Base-by-base conservation (phyloP, 2,797 vertebrate genomes). In the Eptatretus atami region DNA sequence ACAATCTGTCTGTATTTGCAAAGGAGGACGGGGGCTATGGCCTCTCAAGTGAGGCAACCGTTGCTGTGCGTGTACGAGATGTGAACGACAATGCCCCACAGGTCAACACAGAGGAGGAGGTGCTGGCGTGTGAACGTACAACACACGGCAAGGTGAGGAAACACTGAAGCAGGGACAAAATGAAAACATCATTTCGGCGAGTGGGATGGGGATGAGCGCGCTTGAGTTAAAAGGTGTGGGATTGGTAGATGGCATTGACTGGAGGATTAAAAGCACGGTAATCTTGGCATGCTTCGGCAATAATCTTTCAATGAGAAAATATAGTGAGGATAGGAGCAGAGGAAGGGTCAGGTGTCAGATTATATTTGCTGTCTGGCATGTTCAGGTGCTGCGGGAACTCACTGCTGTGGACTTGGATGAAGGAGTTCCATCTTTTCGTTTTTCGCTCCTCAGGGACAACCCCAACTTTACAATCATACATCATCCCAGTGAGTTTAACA, bases 391-490 rank as follows among this genome's bases (percentile, higher is more conserved):
- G 66, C 78, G 86, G 71, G 94, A 80, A 53, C 77, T 98, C 65
- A 85, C 81, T 13, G 86, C 84, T 1, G 80, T 84, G 72, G 92
- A 98, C 76, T 93, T 87, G 74, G 92, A 98, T 13, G 86, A 90
- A 71, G 81, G 82, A 44, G 78, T 76, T 68, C 84, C 85, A 65
- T 78, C 84, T 67, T 90, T 98, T 74, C 79, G 80, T 61, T 98
- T 86, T 79, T 82, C 76, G 68, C 79, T 96, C 1, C 77, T 82
- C 61, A 81, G 80, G 3, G 85, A 87, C 76, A 93, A 95, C 75
- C 78, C 83, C 67, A 98, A 95, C 75, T 98, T 98, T 75, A 86
- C 86, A 52, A 75, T 98, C 65, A 78, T 77, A 77, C 83, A 94
- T 75, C 87, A 90, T 75, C 75, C 80, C 85, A 86, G 92, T 96